phyloP scores from a whole-genome alignment of 2,888 invertebrate species.

The Lepidochrysops patricia region DNA sequence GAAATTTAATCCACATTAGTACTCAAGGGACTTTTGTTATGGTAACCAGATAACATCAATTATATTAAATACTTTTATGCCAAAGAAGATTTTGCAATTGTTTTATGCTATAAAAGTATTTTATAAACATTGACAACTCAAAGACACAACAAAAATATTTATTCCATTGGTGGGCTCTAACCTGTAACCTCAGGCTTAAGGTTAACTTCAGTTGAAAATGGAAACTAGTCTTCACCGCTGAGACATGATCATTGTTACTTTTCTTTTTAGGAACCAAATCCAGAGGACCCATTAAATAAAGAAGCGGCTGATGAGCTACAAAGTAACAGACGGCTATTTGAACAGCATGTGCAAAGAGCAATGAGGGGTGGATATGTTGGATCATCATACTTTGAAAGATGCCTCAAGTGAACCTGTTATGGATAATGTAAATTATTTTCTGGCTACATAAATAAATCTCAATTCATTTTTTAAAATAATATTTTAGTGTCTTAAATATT shows the following conservation, averaged over 20 bases:
- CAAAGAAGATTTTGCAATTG: too few relatives aligned
- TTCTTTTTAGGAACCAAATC: slow-evolving; percentile 92
- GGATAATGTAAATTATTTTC: slow-evolving; percentile 47
- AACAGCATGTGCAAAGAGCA: slow-evolving; percentile 96
- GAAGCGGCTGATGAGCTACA: slow-evolving; percentile 98
- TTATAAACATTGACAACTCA: too few relatives aligned
- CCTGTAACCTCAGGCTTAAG: too few relatives aligned
- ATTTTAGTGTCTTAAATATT: background rate
- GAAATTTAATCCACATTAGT: too few relatives aligned
- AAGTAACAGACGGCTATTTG: slow-evolving; percentile 93
- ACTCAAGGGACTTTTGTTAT: too few relatives aligned
- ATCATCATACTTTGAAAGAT: slow-evolving; percentile 94
- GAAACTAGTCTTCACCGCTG: too few relatives aligned
- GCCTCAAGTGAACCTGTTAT: slow-evolving; percentile 86
- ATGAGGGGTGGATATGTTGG: slow-evolving; percentile 98
- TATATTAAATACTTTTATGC: too few relatives aligned
- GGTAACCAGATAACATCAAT: too few relatives aligned
- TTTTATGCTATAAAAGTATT: too few relatives aligned
- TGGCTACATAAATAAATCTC: slow-evolving; percentile 64
- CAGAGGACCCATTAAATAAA: slow-evolving; percentile 98
- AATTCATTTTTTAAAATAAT: slow-evolving; percentile 37
- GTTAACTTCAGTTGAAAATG: too few relatives aligned
- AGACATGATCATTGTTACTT: background rate
- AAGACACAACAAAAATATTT: too few relatives aligned
- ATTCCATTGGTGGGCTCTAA: too few relatives aligned